phyloP scores from a whole-genome alignment of 2,113 vertebrate genomes.

The Sula dactylatra region DNA sequence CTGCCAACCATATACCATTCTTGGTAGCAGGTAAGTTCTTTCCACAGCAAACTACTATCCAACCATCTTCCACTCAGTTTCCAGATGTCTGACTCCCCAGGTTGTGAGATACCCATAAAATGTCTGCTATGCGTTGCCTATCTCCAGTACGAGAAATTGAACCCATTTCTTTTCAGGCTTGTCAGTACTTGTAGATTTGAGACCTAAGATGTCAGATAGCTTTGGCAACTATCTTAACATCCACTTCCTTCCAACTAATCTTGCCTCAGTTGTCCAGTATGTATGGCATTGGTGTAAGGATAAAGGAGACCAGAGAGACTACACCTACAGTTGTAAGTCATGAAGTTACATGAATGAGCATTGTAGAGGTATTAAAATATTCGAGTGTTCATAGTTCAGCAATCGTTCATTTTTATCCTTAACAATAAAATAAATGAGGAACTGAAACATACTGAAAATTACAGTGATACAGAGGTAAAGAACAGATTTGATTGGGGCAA shows the following conservation, averaged over 20 bases:
- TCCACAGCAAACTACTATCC: background rate
- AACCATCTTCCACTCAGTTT: background rate
- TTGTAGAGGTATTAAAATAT: background rate
- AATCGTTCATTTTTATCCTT: background rate
- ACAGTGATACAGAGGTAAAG: background rate
- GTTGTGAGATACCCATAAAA: background rate
- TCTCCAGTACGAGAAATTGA: background rate
- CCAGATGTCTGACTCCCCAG: background rate
- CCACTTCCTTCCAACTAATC: background rate
- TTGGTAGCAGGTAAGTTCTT: background rate
- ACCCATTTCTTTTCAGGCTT: background rate
- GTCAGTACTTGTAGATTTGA: background rate
- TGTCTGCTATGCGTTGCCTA: background rate
- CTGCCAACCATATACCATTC: background rate
- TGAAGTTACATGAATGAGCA: background rate
- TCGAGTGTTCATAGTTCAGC: background rate
- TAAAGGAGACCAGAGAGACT: background rate
- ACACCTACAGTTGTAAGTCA: background rate
- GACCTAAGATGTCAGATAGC: background rate
- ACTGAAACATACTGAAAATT: background rate
- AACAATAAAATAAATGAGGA: background rate
- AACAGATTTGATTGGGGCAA: background rate
- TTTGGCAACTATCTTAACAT: background rate
- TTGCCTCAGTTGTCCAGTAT: background rate
- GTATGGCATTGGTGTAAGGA: background rate